Conservation (phyloP, 2,888 invertebrate species). For the Leuctra nigra region DNA sequence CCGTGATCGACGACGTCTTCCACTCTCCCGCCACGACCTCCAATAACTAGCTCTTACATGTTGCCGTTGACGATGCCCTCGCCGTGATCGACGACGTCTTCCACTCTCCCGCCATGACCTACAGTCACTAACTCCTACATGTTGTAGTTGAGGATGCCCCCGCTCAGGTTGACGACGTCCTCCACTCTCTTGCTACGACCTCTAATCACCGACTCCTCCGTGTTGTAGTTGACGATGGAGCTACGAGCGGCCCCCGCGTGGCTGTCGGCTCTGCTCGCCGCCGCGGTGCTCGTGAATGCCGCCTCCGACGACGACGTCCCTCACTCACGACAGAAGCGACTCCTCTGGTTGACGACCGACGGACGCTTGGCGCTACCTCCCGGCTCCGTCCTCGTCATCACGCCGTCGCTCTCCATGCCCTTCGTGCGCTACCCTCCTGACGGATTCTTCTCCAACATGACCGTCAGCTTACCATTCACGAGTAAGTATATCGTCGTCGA, state of each 20-base stretch:
- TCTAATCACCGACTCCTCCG: too few relatives aligned
- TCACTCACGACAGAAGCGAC: constrained; percentile 72
- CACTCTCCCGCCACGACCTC: too few relatives aligned
- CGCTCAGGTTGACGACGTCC: too few relatives aligned
- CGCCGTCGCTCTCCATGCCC: constrained; percentile 74
- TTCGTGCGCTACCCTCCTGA: constrained; percentile 79
- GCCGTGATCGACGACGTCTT: too few relatives aligned
- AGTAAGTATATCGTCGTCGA: too few relatives aligned
- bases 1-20: too few relatives aligned
- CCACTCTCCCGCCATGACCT: too few relatives aligned
- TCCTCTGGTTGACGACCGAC: constrained; percentile 80
- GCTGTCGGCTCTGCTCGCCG: background rate
- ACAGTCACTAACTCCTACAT: too few relatives aligned
- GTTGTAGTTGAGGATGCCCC: too few relatives aligned
- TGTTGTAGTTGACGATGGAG: constrained; percentile 6
- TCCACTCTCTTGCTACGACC: too few relatives aligned
- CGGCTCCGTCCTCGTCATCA: constrained; percentile 70
- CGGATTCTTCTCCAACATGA: constrained; percentile 77
- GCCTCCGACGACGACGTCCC: constrained; percentile 24
- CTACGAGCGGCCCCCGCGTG: constrained; percentile 1
- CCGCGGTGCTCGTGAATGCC: background rate
- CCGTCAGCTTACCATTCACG: constrained; percentile 75
- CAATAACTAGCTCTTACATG: too few relatives aligned
- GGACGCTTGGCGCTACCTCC: constrained; percentile 78
- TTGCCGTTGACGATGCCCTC: too few relatives aligned